Evolutionary conservation across 2,113 vertebrate species (phyloP).

Genomic region (Clinocottus analis): DNA sequence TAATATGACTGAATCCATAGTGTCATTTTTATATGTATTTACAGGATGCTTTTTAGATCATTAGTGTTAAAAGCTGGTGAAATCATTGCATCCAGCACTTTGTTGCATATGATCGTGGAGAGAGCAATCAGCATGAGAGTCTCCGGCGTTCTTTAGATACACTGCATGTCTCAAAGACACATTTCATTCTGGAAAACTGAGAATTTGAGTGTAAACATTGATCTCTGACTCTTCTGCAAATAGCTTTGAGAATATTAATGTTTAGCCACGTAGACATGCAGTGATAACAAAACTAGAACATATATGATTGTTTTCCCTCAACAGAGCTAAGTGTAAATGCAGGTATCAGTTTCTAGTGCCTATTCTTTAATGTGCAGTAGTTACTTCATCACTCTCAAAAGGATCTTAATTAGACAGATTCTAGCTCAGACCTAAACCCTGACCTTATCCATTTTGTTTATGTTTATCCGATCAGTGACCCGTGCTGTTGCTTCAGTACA

Average conservation of each 20-base stretch:
- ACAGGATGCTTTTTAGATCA: neutral
- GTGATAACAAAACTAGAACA: neutral
- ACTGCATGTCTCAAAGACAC: neutral
- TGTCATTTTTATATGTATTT: neutral
- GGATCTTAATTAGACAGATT: constrained; percentile 29
- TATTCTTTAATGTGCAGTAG: neutral
- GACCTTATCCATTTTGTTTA: constrained; percentile 33
- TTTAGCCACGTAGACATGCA: neutral
- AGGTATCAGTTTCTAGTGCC: neutral
- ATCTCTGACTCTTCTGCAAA: neutral
- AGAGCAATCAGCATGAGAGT: neutral
- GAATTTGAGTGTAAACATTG: neutral
- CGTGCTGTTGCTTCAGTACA: constrained; percentile 2
- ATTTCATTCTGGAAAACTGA: neutral
- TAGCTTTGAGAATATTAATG: neutral
- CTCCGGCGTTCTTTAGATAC: no score
- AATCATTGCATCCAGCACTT: constrained; percentile 39
- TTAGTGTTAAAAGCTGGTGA: neutral
- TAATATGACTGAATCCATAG: neutral
- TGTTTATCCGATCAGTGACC: constrained; percentile 40
- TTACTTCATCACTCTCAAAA: neutral
- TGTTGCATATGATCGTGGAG: constrained; percentile 12
- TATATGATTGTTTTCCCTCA: neutral
- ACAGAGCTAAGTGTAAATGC: neutral
- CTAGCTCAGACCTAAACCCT: constrained; percentile 4